These are phyloP conservation scores for Parelbella ahira DNA, from an alignment of 2,888 invertebrate species.

Conservation along the genomic window DNA sequence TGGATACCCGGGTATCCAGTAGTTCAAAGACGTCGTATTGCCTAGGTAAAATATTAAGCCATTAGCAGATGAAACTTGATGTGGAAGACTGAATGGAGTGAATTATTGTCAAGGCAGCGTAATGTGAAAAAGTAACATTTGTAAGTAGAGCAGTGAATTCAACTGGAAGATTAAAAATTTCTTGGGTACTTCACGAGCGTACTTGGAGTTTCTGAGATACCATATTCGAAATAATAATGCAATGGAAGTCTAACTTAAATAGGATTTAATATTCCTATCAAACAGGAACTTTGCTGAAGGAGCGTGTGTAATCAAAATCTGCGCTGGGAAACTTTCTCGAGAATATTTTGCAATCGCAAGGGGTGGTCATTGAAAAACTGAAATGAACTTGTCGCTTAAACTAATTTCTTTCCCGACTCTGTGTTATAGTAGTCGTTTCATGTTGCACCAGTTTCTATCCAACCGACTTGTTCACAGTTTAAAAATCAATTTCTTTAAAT, in stretches of 20 bases:
- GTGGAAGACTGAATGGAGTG: constrained; percentile 33
- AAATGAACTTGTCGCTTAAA: constrained; percentile 79
- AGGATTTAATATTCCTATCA: constrained; percentile 80
- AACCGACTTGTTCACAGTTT: constrained; percentile 66
- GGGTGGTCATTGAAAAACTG: constrained; percentile 68
- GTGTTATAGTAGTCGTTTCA: constrained; percentile 72
- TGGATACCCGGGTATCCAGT: constrained; percentile 28
- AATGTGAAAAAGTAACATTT: constrained; percentile 45
- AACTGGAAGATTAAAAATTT: constrained; percentile 57
- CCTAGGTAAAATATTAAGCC: constrained; percentile 38
- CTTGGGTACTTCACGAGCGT: constrained; percentile 46
- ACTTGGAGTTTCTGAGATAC: constrained; percentile 68
- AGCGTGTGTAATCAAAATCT: constrained; percentile 80
- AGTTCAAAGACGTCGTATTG: constrained; percentile 29
- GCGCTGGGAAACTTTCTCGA: constrained; percentile 66
- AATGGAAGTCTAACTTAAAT: constrained; percentile 77
- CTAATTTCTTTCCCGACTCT: constrained; percentile 76
- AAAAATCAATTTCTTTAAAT: constrained; percentile 74
- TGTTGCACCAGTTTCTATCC: constrained; percentile 59
- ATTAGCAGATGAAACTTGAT: constrained; percentile 44
- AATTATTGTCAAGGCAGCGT: constrained; percentile 39
- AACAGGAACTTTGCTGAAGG: constrained; percentile 70
- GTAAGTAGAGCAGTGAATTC: constrained; percentile 40
- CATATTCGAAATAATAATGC: constrained; percentile 78
- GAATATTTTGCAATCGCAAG: constrained; percentile 71